Conservation (phyloP, 1,140 invertebrate genomes). For the Leptinotarsa defecta region DNA sequence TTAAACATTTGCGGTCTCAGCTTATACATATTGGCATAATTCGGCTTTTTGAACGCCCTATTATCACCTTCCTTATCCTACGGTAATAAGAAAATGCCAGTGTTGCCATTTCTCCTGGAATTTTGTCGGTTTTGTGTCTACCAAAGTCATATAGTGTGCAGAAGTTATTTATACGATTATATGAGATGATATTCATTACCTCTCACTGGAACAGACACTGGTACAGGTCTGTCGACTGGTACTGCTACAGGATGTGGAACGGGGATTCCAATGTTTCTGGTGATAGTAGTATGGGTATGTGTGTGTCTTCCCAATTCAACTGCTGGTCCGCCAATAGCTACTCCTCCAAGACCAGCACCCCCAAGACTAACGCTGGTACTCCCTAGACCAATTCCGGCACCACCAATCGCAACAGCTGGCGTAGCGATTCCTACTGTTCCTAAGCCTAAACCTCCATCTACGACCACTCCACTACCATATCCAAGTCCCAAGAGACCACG, state of each 20-base stretch:
- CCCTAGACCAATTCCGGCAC: conserved; percentile 26
- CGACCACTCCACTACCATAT: conserved; percentile 30
- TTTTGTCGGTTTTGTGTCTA: no score
- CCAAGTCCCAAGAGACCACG: conserved; percentile 50
- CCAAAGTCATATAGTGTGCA: no score
- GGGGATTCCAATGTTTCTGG: conserved; percentile 45
- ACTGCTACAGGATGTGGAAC: conserved; percentile 43
- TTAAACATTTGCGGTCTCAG: no score
- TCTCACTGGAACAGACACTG: conserved; percentile 41
- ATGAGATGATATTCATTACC: background rate
- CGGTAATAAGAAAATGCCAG: no score
- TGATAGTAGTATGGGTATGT: conserved; percentile 50
- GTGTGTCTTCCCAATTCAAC: conserved; percentile 40
- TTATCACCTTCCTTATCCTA: no score
- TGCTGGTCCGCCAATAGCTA: conserved; percentile 25
- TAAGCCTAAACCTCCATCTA: conserved; percentile 32
- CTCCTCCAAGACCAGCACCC: conserved; percentile 1
- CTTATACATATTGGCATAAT: no score
- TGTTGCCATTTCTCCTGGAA: no score
- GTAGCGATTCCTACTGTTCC: conserved; percentile 23
- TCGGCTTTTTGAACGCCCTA: no score
- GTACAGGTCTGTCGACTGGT: conserved; percentile 46
- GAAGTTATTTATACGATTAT: no score
- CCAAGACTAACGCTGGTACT: conserved; percentile 1
- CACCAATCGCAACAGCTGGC: conserved; percentile 19